Evolutionary conservation across 2,113 vertebrate species (phyloP).

Genomic region (Hiodon alosoides): DNA sequence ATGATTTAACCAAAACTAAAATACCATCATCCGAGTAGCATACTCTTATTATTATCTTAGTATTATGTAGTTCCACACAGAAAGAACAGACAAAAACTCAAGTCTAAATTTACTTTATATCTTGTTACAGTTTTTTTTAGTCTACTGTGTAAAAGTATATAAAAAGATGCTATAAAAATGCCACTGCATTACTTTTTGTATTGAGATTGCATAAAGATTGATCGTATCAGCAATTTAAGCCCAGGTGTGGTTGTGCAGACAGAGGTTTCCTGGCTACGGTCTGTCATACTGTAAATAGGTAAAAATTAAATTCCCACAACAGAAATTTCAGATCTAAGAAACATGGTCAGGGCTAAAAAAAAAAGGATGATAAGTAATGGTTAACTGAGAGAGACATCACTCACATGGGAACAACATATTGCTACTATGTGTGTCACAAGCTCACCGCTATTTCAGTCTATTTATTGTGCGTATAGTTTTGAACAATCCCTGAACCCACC

Average conservation of each 20-base stretch:
- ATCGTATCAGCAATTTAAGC: not conserved
- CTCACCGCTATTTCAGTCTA: not conserved
- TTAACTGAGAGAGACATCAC: not conserved
- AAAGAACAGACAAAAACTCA: conserved; percentile 2
- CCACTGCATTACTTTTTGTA: conserved; percentile 28
- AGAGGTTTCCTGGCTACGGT: not conserved
- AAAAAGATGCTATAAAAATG: conserved; percentile 37
- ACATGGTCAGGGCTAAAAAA: not conserved
- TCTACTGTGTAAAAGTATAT: conserved; percentile 31
- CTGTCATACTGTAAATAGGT: not conserved
- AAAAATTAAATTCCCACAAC: not conserved
- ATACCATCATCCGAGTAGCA: not conserved
- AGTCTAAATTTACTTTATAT: not conserved
- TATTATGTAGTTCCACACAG: conserved; percentile 2
- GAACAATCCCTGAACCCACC: not conserved
- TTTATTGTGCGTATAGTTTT: conserved; percentile 18
- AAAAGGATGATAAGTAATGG: not conserved
- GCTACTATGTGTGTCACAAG: not conserved
- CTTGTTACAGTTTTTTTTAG: conserved; percentile 1
- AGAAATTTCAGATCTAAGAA: not conserved
- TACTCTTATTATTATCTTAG: no score
- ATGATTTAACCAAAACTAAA: not conserved
- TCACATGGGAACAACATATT: not conserved
- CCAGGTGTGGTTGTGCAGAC: no score
- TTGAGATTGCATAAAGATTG: conserved; percentile 19